Evolutionary conservation across 1,140 invertebrate genomes (phyloP), one percentile per base, ranked within the genome.

Genomic region (Bicyclus anynana): DNA sequence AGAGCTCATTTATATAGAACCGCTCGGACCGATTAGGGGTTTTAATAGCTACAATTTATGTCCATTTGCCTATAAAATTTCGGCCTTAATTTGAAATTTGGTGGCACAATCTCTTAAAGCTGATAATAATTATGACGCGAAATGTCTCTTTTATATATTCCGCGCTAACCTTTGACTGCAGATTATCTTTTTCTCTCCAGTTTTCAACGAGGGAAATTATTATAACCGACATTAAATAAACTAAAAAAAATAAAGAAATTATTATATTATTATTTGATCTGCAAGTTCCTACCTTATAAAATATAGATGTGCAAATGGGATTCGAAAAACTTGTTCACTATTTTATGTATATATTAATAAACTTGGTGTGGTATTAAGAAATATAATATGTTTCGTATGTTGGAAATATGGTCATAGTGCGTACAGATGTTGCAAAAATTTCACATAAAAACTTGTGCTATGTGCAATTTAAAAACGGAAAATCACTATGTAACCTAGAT

Each of bases 1-100:
- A 14, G 23, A 47, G 44, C 16, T 27, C 44, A 47, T 47, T 47
- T 47, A 47, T 47, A 13, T 16, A 5, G 21, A 47, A 47, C 21
- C 44, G 21, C 23, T 20, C 20, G 21, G 21, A 27, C 21, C 20
- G 44, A 47, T 47, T 47, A 47, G 20, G 20, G 44, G 12, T 33
- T 47, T 47, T 47, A 47, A 47, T 26, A 26, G 44, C 44, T n/a
- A 47, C 20, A 47, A 47, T 47, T 47, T 47, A 47, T 47, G 44
- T 47, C 44, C 44, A 47, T 47, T 47, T 47, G 2, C 44, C 44
- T 47, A 47, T 47, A 26, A 47, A 27, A 27, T 47, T 10, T 21
- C 23, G 44, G 44, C 44, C 14, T 47, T 13, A 47, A 47, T 47
- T 47, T 14, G 21, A 23, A 23, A 47, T 26, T 47, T 26, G 44